These are phyloP conservation scores for Automeris io DNA, from an alignment of 2,888 invertebrate genomes.

Conservation along the genomic window DNA sequence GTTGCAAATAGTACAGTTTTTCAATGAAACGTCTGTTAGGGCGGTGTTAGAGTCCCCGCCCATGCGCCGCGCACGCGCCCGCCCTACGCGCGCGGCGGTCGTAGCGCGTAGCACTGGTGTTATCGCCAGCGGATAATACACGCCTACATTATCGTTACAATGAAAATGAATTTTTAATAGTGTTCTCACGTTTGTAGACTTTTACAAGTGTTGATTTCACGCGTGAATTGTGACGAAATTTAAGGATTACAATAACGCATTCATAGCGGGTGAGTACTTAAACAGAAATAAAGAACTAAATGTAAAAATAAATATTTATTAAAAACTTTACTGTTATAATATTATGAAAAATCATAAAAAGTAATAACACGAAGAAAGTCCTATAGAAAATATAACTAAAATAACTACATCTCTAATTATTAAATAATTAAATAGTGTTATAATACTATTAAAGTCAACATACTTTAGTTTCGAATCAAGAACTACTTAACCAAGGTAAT, in stretches of 20 bases:
- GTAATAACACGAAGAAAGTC: neutral
- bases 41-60: constrained; percentile 55
- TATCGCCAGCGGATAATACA: constrained; percentile 54
- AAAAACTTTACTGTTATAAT: neutral
- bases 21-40: constrained; percentile 26
- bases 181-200: constrained; percentile 39
- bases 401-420: neutral
- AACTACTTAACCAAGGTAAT: too few relatives aligned
- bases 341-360: neutral
- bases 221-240: neutral
- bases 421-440: too few relatives aligned
- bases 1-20: constrained; percentile 6
- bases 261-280: neutral
- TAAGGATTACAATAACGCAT: neutral
- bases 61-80: constrained; percentile 60
- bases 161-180: constrained; percentile 66
- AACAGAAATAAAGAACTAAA: neutral
- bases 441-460: too few relatives aligned
- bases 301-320: neutral
- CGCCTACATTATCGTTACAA: constrained; percentile 75
- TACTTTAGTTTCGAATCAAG: too few relatives aligned
- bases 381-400: neutral
- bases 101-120: constrained; percentile 25
- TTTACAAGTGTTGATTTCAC: constrained; percentile 21
- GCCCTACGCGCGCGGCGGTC: constrained; percentile 27